A percentile compares a stretch with the other conserved stretches of the same genome.
phyloP scores from a whole-genome alignment of 2,113 vertebrate species.

The Camelus bactrianus region DNA sequence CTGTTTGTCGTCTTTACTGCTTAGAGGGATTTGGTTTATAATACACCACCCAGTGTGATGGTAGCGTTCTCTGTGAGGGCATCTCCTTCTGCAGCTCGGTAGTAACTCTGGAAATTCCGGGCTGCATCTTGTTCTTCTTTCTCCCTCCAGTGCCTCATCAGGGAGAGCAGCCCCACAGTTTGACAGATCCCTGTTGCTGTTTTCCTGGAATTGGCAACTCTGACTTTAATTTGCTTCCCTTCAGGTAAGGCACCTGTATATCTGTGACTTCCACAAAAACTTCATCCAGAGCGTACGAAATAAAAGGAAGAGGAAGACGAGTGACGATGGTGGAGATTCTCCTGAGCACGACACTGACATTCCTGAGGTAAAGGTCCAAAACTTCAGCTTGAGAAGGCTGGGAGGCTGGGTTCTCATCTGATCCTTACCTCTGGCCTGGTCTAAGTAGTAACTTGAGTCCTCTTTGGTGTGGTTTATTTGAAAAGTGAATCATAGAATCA shows the following conservation, averaged over 20 bases:
- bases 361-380: conserved; percentile 92
- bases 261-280: conserved; percentile 99
- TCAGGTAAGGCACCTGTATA: conserved; percentile 98
- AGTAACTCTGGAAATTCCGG: not conserved
- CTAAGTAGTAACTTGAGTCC: not conserved
- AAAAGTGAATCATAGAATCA: not conserved
- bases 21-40: not conserved
- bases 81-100: not conserved
- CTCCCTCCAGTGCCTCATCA: not conserved
- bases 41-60: not conserved
- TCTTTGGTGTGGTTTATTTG: conserved; percentile 25
- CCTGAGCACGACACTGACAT: conserved; percentile 97
- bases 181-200: not conserved
- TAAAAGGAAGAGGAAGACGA: conserved; percentile 99
- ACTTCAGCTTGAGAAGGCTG: not conserved
- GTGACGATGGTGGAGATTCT: conserved; percentile 97
- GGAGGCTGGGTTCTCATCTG: not conserved
- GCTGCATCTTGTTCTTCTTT: not conserved
- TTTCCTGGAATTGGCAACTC: not conserved
- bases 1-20: not conserved
- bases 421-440: not conserved
- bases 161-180: not conserved
- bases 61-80: not conserved
- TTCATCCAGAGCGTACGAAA: conserved; percentile 99
- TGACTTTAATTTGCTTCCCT: conserved; percentile 74